A percentile compares a stretch with the other conserved stretches of the same genome.
Evolutionary conservation across 2,113 vertebrate species (phyloP).

Genomic region (Gasterosteus nipponicus): DNA sequence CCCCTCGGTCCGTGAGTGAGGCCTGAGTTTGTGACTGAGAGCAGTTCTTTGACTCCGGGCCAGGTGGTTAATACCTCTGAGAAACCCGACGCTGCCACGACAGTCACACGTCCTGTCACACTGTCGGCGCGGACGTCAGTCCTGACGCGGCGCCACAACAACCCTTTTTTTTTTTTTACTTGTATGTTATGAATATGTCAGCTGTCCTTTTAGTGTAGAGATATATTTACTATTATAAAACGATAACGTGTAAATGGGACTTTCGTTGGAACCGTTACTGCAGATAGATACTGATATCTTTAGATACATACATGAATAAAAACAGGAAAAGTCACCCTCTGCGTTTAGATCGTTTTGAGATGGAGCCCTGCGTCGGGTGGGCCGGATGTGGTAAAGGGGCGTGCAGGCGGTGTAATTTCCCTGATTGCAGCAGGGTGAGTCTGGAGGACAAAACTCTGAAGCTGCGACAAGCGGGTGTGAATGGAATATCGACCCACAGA

Average conservation of each 20-base stretch:
- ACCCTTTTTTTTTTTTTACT: background rate
- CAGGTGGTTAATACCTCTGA: conserved; percentile 48
- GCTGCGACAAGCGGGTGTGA: conserved; percentile 28
- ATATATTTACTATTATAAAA: background rate
- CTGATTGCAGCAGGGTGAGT: conserved; percentile 11
- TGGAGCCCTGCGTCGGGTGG: background rate
- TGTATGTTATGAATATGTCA: background rate
- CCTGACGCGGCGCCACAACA: conserved; percentile 40
- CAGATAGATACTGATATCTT: too few relatives aligned
- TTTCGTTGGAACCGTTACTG: too few relatives aligned
- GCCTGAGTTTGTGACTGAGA: conserved; percentile 24
- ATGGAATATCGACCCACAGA: conserved; percentile 70
- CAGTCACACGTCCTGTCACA: conserved; percentile 57
- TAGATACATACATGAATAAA: background rate
- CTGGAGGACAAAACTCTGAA: conserved; percentile 7
- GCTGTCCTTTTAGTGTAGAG: background rate
- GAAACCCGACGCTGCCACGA: conserved; percentile 69
- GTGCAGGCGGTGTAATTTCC: background rate
- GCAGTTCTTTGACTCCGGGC: conserved; percentile 45
- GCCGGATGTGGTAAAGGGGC: background rate
- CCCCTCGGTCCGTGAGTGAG: conserved; percentile 5
- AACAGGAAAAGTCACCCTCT: background rate
- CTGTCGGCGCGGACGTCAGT: conserved; percentile 33
- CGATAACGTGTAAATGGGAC: too few relatives aligned
- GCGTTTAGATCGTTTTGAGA: background rate